A percentile compares a stretch with the other conserved stretches of the same genome.
Evolutionary conservation across 2,113 vertebrate species (phyloP).

Genomic region (Pseudorectes ferrugineus): DNA sequence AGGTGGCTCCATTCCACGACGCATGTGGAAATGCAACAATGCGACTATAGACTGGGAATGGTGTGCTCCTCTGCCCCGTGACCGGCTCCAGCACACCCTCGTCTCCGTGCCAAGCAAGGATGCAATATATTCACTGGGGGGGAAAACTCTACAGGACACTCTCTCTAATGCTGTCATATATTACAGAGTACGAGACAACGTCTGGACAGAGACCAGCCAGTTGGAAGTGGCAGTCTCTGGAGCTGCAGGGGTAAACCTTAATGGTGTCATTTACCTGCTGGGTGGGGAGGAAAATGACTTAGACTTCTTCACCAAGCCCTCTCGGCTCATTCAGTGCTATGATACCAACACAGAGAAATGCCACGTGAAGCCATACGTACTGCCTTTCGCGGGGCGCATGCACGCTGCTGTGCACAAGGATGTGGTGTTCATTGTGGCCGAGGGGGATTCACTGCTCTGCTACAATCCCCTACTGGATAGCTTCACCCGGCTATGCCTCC

Average conservation of each 20-base stretch:
- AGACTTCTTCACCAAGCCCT: constrained; percentile 98
- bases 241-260: constrained; percentile 92
- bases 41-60: constrained; percentile 98
- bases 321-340: constrained; percentile 96
- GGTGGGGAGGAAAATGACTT: constrained; percentile 97
- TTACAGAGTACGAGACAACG: constrained; percentile 93
- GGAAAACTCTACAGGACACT: constrained; percentile 94
- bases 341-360: constrained; percentile 90
- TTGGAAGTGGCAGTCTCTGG: constrained; percentile 93
- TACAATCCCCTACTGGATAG: constrained; percentile 96
- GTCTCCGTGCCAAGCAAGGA: constrained; percentile 90
- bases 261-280: constrained; percentile 92
- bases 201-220: constrained; percentile 95
- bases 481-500: constrained; percentile 93
- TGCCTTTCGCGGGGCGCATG: constrained; percentile 95
- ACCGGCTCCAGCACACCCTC: constrained; percentile 94
- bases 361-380: constrained; percentile 89
- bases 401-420: constrained; percentile 96
- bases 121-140: constrained; percentile 92
- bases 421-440: constrained; percentile 92
- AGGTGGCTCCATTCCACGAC: constrained; percentile 93
- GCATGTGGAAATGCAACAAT: constrained; percentile 99
- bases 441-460: constrained; percentile 93
- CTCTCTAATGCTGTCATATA: constrained; percentile 95
- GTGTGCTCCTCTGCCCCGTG: constrained; percentile 92